Percentiles rank a stretch among this genome's conserved stretches.
These are phyloP conservation scores for Diadegma fenestrale DNA, from an alignment of 2,888 invertebrate species.

Conservation along the genomic window DNA sequence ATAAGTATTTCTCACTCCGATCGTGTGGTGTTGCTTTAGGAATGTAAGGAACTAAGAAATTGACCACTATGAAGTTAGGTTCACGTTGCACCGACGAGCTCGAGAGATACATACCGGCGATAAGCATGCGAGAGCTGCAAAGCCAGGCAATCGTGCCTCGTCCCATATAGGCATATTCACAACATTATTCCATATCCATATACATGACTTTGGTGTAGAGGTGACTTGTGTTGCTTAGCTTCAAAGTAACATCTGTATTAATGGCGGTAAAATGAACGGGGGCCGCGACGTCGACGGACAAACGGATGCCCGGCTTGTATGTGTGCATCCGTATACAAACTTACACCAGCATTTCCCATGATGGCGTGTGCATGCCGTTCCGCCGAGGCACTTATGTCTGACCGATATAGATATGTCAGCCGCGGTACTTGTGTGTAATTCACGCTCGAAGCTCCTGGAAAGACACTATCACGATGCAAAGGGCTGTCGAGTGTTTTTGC, in stretches of 20 bases:
- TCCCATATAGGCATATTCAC: background rate
- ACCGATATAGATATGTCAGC: constrained; percentile 56
- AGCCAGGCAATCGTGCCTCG: constrained; percentile 45
- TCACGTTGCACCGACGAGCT: constrained; percentile 24
- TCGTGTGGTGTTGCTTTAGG: background rate
- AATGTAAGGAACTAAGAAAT: constrained; percentile 14
- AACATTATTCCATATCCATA: background rate
- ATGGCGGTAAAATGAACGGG: constrained; percentile 64
- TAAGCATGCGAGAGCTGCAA: constrained; percentile 66
- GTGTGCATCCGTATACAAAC: constrained; percentile 14
- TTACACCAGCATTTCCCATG: background rate
- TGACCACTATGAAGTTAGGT: constrained; percentile 38
- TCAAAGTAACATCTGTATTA: constrained; percentile 70
- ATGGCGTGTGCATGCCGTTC: constrained; percentile 62
- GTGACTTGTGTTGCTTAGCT: constrained; percentile 51
- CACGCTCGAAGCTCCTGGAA: constrained; percentile 21
- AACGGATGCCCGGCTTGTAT: constrained; percentile 31
- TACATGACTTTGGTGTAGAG: constrained; percentile 16
- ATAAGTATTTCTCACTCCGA: background rate
- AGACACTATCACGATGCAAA: background rate
- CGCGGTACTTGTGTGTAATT: constrained; percentile 1
- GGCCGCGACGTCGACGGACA: constrained; percentile 54
- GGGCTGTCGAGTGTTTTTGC: background rate
- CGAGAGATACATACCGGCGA: constrained; percentile 61
- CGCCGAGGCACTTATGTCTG: constrained; percentile 53